These are phyloP conservation scores for Pterostichus madidus DNA, from an alignment of 2,888 invertebrate species.

Conservation along the genomic window DNA sequence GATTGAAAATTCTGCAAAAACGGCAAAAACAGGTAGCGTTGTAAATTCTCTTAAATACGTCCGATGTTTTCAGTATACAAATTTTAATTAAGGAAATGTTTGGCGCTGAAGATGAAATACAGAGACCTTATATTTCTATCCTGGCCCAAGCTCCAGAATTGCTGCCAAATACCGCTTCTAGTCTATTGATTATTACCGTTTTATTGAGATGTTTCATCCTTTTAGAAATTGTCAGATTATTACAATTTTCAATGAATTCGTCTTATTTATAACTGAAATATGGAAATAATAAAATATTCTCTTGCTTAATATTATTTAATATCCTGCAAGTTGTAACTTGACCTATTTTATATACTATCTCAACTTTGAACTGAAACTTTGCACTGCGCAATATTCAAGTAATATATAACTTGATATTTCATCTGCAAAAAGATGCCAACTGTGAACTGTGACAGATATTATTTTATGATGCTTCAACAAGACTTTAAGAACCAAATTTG, in stretches of 20 bases:
- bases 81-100: constrained; percentile 50
- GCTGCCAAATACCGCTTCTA: constrained; percentile 23
- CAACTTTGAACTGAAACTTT: constrained; percentile 23
- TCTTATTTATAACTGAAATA: neutral
- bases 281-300: neutral
- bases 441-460: constrained; percentile 31
- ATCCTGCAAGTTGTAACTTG: constrained; percentile 14
- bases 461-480: neutral
- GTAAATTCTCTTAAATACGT: constrained; percentile 10
- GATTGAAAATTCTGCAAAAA: constrained; percentile 23
- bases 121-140: constrained; percentile 32
- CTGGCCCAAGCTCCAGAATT: constrained; percentile 28
- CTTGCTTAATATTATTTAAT: constrained; percentile 34
- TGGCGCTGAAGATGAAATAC: constrained; percentile 27
- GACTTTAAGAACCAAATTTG: constrained; percentile 17
- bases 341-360: constrained; percentile 5
- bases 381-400: constrained; percentile 1
- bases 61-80: constrained; percentile 13
- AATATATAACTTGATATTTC: constrained; percentile 19
- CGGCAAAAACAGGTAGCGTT: constrained; percentile 17
- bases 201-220: constrained; percentile 21
- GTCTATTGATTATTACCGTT: constrained; percentile 34
- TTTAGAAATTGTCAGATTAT: constrained; percentile 9
- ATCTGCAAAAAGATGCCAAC: constrained; percentile 17
- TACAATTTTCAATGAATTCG: neutral